These are phyloP conservation scores for Spodoptera exigua DNA, from an alignment of 2,888 invertebrate species.

Conservation along the genomic window DNA sequence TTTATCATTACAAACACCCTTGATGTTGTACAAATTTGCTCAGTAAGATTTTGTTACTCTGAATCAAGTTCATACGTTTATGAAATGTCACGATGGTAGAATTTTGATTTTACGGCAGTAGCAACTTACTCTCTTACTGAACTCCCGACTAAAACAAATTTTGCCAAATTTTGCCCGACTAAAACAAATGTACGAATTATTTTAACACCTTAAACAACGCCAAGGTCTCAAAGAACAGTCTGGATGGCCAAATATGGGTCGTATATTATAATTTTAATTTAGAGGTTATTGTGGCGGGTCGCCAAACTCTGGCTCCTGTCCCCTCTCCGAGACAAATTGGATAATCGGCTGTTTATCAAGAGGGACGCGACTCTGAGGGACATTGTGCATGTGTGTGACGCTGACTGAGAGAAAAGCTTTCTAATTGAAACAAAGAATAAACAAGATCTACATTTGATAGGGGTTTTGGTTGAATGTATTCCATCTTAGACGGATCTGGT, in stretches of 20 bases:
- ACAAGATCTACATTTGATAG: conserved; percentile 9
- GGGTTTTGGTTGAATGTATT: no score
- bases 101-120: no score
- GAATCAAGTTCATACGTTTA: no score
- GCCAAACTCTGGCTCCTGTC: conserved; percentile 52
- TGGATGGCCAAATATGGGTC: conserved; percentile 40
- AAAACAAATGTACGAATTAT: no score
- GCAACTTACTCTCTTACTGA: no score
- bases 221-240: conserved; percentile 30
- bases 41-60: no score
- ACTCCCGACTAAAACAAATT: no score
- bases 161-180: no score
- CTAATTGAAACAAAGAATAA: conserved; percentile 23
- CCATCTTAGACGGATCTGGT: no score
- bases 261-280: conserved; percentile 42
- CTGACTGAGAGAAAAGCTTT: conserved; percentile 39
- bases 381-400: conserved; percentile 24
- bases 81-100: no score
- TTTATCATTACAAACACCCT: no score
- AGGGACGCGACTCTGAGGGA: conserved; percentile 40
- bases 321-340: conserved; percentile 53
- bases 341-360: conserved; percentile 52
- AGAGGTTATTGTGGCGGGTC: conserved; percentile 47
- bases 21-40: no score
- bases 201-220: not conserved